Percentiles rank a stretch among this genome's conserved stretches.
Evolutionary conservation across 2,888 invertebrate genomes (phyloP).

Genomic region (Tipula lateralis): DNA sequence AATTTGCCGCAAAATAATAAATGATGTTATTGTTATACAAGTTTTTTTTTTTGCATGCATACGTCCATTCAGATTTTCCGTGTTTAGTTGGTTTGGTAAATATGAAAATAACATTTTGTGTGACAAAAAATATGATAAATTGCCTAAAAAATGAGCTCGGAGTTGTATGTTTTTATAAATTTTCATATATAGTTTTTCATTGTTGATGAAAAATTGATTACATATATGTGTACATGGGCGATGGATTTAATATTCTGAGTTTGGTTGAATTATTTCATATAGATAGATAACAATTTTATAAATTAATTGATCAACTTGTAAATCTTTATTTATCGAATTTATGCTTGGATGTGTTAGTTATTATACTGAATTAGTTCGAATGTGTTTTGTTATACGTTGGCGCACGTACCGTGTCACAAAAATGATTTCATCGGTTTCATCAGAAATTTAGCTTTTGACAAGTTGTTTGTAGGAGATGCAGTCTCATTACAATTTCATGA

Average conservation of each 20-base stretch:
- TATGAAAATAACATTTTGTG: background rate
- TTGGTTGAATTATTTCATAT: background rate
- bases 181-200: background rate
- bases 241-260: background rate
- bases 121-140: background rate
- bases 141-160: background rate
- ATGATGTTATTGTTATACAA: background rate
- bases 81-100: background rate
- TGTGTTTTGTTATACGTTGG: no score
- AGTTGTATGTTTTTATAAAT: background rate
- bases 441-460: no score
- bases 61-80: background rate
- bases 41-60: background rate
- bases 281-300: background rate
- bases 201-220: background rate
- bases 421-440: no score
- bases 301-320: background rate
- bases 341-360: background rate
- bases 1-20: slow-evolving; percentile 24
- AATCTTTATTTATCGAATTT: background rate
- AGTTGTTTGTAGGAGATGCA: no score
- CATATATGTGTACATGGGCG: background rate
- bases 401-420: no score
- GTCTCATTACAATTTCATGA: no score
- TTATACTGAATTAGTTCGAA: no score